A percentile compares a stretch with the other conserved stretches of the same genome.
These are phyloP conservation scores for Typhlichthys eigenmanni DNA, from an alignment of 2,797 vertebrate genomes.

Conservation along the genomic window DNA sequence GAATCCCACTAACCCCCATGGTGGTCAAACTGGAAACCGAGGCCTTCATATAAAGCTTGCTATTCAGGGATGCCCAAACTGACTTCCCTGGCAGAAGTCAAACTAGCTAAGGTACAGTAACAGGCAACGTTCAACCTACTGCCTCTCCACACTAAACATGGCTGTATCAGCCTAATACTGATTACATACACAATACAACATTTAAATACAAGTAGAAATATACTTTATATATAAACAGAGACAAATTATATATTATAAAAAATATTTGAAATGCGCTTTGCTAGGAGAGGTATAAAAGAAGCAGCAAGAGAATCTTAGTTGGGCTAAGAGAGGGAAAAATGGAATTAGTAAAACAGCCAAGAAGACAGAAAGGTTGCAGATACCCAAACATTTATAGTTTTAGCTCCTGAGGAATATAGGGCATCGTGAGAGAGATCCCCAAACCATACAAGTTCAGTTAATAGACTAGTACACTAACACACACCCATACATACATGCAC, in stretches of 20 bases:
- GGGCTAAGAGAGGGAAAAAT: constrained; percentile 14
- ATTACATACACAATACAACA: constrained; percentile 83
- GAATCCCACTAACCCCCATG: constrained; percentile 18
- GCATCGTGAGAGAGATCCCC: constrained; percentile 22
- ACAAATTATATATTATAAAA: constrained; percentile 56
- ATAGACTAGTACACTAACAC: constrained; percentile 23
- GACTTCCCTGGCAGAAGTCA: constrained; percentile 29
- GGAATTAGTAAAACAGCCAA: constrained; percentile 6
- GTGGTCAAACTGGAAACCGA: constrained; percentile 22
- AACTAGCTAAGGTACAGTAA: constrained; percentile 43
- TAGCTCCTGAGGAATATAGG: constrained; percentile 39
- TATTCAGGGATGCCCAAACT: constrained; percentile 24
- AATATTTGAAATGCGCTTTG: constrained; percentile 64
- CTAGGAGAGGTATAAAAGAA: constrained; percentile 30
- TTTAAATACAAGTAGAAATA: constrained; percentile 78
- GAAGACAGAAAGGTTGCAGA: background rate
- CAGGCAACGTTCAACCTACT: constrained; percentile 44
- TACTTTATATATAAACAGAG: constrained; percentile 65
- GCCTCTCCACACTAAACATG: constrained; percentile 50
- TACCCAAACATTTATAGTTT: constrained; percentile 15
- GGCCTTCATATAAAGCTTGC: constrained; percentile 9
- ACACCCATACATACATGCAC: constrained; percentile 23
- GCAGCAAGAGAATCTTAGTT: constrained; percentile 44
- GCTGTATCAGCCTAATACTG: constrained; percentile 81
- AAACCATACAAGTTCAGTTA: constrained; percentile 44